Evolutionary conservation across 2,888 invertebrate genomes (phyloP), one percentile per base, ranked within the genome.

Genomic region (Holacanthella duospinosa): DNA sequence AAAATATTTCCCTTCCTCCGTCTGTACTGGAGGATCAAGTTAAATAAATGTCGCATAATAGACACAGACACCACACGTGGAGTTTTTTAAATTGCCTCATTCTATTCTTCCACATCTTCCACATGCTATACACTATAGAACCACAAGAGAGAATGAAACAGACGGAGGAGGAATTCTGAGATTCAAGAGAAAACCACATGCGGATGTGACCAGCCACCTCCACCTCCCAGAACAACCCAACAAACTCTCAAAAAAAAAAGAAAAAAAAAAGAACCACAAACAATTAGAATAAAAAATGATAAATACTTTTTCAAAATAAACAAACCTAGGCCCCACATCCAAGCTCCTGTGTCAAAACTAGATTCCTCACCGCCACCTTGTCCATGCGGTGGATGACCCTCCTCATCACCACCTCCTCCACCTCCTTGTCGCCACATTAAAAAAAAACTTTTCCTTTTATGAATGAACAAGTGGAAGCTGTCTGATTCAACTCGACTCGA

Each of bases 21-120:
- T 21, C 21, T 21, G 19, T 9, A n/a, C 48, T 48, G 48, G 21
- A 48, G 36, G 48, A 48, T 48, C 48, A 48, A 21, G 19, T 48
- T n/a, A 9, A 48, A 48, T 48, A 21, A 48, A 48, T 48, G 48
- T 48, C 48, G 48, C 48, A 48, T 48, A 48, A 48, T 48, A 48
- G 4, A 48, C 48, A 48, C 19, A 48, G 19, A 48, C 48, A n/a
- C 48, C 48, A 48, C 48, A 48, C 48, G 48, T 48, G 48, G 48
- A 48, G 48, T 48, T 48, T 48, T 48, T 48, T 48, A 48, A 48
- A 48, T 48, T 48, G 48, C 48, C 48, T 48, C 48, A 48, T 48
- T 36, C 36, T 16, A n/a, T 48, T 9, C 21, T n/a, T 9, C n/a
- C 48, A 21, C 16, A 9, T 36, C 6, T 48, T 48, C 48, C 48